Evolutionary conservation across 2,113 vertebrate genomes (phyloP), one percentile per base, ranked within the genome.

Genomic region (Heterotilapia buettikoferi): DNA sequence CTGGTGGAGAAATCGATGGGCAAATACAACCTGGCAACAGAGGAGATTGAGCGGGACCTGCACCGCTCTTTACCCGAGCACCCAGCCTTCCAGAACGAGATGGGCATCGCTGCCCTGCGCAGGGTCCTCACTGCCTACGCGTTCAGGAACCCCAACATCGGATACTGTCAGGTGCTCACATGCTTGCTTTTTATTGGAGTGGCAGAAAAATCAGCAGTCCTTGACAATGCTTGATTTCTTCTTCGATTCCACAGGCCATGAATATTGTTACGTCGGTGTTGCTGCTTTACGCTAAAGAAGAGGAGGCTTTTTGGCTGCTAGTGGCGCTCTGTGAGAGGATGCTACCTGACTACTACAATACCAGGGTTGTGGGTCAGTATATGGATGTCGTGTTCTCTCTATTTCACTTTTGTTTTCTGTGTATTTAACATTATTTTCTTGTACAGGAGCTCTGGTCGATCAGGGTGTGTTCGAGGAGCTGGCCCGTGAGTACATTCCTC

Each of bases 331-430:
- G 99, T 92, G 99, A 99, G 86, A 96, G 98, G 76, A 99, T 99
- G 98, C 96, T 99, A 31, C 99, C 99, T 0, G 99, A 99, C 92
- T 99, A 99, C 96, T 99, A 99, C 95, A 99, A 99, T 93, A 99
- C 99, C 40, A 97, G 99, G 90, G 99, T 99, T 61, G 99, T 99
- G 53, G 98, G 99, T 99, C 96, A 59, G 99, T 95, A 9, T 80
- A 13, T 52, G 59, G 13, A 21, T 47, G n/a, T 11, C 1, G 4
- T 40, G 2, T 24, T 53, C 9, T 26, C 1, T 13, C 38, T 5
- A 8, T 36, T 56, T 26, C 3, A 7, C 38, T 57, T 18, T 29
- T 71, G 7, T 45, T 82, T 82, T 31, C 18, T 3, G 11, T 50
- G 24, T 36, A 5, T 83, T 85, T 26, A 83, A 56, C 21, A 8